These are phyloP conservation scores for Mesocentrotus franciscanus DNA, from an alignment of 53 echinoderm and acorn worm genomes.

Conservation along the genomic window DNA sequence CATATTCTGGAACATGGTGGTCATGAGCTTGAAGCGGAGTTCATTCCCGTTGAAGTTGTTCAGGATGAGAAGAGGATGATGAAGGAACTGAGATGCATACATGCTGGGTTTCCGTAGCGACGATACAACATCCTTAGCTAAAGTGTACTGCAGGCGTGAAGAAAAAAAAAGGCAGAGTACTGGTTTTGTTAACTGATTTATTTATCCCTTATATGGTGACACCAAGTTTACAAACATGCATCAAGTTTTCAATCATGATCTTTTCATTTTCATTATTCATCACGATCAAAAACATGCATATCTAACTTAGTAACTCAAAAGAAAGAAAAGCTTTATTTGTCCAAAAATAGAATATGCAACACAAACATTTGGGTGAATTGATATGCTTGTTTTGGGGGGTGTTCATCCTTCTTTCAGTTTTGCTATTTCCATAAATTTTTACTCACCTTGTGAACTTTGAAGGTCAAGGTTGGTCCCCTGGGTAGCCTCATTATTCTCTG, in stretches of 20 bases:
- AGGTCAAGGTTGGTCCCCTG: conserved; percentile 95
- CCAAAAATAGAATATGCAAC: too few relatives aligned
- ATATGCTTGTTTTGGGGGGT: too few relatives aligned
- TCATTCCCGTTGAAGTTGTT: conserved; percentile 92
- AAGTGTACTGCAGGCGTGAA: conserved; percentile 68
- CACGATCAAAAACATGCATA: too few relatives aligned
- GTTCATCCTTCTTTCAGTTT: too few relatives aligned
- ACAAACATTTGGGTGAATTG: too few relatives aligned
- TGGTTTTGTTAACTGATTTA: not conserved
- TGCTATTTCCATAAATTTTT: not conserved
- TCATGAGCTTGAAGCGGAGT: conserved; percentile 87
- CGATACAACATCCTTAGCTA: conserved; percentile 84
- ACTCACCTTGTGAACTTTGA: conserved; percentile 87
- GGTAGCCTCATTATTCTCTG: conserved; percentile 94
- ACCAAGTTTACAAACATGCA: too few relatives aligned
- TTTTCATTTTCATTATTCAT: too few relatives aligned
- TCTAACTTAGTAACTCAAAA: too few relatives aligned
- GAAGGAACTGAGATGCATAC: conserved; percentile 89
- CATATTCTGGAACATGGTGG: conserved; percentile 98
- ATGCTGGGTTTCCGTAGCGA: conserved; percentile 89
- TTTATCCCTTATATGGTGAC: too few relatives aligned
- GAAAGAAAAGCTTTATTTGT: too few relatives aligned
- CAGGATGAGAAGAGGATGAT: conserved; percentile 92
- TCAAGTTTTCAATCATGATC: too few relatives aligned
- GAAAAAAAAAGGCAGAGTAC: not conserved